Evolutionary conservation across 2,888 invertebrate species (phyloP).

Genomic region (Latrodectus hesperus): DNA sequence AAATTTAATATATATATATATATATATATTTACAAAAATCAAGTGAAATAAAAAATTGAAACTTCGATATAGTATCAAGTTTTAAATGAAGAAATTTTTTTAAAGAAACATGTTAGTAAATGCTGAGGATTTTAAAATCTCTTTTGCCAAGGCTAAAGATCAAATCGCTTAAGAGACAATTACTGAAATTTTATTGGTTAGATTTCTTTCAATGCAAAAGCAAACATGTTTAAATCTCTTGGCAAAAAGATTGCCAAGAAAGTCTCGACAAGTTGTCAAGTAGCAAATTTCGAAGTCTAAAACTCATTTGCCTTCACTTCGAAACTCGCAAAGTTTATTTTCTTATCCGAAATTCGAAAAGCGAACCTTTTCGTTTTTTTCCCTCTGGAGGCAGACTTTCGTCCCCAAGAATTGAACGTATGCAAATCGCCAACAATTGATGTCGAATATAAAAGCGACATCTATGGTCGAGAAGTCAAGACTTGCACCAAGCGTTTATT

Average conservation of each 20-base stretch:
- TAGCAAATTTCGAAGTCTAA: not conserved
- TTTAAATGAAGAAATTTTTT: no score
- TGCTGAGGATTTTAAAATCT: no score
- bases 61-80: no score
- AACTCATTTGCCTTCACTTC: not conserved
- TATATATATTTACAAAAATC: no score
- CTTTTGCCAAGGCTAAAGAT: not conserved
- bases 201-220: not conserved
- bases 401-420: not conserved
- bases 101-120: no score
- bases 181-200: not conserved
- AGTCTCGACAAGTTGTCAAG: not conserved
- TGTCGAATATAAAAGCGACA: slow-evolving; percentile 28
- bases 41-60: no score
- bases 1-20: no score
- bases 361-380: not conserved
- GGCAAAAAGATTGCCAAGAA: not conserved
- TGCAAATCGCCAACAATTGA: slow-evolving; percentile 52
- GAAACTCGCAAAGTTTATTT: not conserved
- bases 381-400: not conserved
- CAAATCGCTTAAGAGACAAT: not conserved
- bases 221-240: not conserved
- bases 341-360: not conserved
- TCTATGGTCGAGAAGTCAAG: not conserved
- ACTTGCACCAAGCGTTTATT: slow-evolving; percentile 18